Conservation (phyloP, 2,113 vertebrate genomes). For the Girardinichthys multiradiatus region DNA sequence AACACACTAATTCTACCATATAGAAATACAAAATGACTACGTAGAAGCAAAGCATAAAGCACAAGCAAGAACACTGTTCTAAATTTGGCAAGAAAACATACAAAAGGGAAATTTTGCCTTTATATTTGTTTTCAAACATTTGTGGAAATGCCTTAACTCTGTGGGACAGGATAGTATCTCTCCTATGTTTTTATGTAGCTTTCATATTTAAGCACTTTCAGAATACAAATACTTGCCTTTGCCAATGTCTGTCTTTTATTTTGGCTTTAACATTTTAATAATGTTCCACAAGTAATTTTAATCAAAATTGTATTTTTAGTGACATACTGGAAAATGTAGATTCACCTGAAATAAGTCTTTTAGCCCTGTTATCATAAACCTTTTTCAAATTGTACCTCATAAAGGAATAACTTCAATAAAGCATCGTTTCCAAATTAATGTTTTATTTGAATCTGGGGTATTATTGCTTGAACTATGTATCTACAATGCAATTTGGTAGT, state of each 20-base stretch:
- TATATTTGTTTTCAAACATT: neutral
- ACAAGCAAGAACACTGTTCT: neutral
- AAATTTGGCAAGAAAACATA: neutral
- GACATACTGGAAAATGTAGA: constrained; percentile 1
- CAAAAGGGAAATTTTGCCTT: neutral
- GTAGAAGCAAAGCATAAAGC: neutral
- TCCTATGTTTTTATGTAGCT: neutral
- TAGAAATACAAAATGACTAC: neutral
- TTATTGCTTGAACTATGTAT: neutral
- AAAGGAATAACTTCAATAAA: constrained; percentile 41
- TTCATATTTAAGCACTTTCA: neutral
- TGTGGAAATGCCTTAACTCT: neutral
- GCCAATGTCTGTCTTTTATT: neutral
- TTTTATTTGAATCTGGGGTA: constrained; percentile 15
- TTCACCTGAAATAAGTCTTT: constrained; percentile 4
- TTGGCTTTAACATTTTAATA: neutral
- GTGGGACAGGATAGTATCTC: neutral
- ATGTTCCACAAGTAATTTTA: neutral
- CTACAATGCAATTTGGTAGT: constrained; percentile 2
- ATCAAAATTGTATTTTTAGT: neutral
- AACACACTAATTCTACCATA: constrained; percentile 7
- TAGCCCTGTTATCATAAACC: constrained; percentile 11
- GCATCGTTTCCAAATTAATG: constrained; percentile 21
- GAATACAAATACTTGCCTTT: neutral
- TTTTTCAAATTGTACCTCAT: constrained; percentile 33